Conservation (phyloP, 2,888 invertebrate genomes). For the Notodonta dromedarius region DNA sequence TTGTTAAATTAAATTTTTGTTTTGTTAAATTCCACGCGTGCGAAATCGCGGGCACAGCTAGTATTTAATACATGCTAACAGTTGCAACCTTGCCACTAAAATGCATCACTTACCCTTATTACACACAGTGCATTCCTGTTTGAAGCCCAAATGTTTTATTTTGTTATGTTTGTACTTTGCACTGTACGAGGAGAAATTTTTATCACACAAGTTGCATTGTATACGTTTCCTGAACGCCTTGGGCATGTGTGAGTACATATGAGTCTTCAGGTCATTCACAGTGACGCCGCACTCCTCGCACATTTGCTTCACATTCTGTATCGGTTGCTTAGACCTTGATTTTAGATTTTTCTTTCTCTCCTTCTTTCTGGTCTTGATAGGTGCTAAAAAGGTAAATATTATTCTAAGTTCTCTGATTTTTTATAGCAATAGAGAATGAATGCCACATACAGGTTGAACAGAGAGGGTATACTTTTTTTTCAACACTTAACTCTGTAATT, state of each 20-base stretch:
- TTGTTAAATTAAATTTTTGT: too few relatives aligned
- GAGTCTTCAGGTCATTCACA: constrained; percentile 59
- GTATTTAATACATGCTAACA: too few relatives aligned
- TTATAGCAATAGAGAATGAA: too few relatives aligned
- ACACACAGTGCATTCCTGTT: constrained; percentile 66
- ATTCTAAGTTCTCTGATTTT: too few relatives aligned
- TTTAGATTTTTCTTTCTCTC: constrained; percentile 36
- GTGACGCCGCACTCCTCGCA: constrained; percentile 71
- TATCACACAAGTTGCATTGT: constrained; percentile 63
- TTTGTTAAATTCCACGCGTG: too few relatives aligned
- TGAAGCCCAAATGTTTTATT: constrained; percentile 65
- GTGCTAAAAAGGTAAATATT: constrained; percentile 29
- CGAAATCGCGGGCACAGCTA: too few relatives aligned
- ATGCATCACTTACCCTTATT: constrained; percentile 58
- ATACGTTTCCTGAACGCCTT: constrained; percentile 38
- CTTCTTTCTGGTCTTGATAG: constrained; percentile 34
- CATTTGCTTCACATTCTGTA: constrained; percentile 40
- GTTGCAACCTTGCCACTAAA: too few relatives aligned
- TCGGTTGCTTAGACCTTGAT: constrained; percentile 14
- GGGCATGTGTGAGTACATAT: constrained; percentile 53
- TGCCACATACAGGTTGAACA: too few relatives aligned
- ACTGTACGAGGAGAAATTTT: constrained; percentile 51
- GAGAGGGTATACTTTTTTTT: too few relatives aligned
- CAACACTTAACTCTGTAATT: too few relatives aligned
- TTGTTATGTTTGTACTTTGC: constrained; percentile 60